Percentiles rank a stretch among this genome's conserved stretches.
Conservation (phyloP, 2,797 vertebrate genomes). For the Siniperca scherzeri region DNA sequence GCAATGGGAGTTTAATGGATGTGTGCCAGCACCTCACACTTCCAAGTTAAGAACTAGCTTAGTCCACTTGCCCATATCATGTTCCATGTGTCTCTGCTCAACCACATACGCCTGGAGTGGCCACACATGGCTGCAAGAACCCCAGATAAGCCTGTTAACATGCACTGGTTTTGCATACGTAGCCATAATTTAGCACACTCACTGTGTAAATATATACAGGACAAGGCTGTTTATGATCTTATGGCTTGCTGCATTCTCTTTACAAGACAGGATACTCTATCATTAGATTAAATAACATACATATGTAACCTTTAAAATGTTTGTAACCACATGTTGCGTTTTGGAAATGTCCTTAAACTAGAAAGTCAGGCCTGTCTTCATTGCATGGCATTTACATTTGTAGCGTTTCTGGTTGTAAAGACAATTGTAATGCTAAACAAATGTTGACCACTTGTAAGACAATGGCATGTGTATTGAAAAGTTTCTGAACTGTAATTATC, state of each 20-base stretch:
- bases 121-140: slow-evolving; percentile 26
- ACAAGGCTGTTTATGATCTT: neutral
- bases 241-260: neutral
- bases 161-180: neutral
- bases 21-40: slow-evolving; percentile 45
- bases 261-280: neutral
- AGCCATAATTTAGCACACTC: neutral
- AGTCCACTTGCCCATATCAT: slow-evolving; percentile 28
- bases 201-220: neutral
- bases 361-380: slow-evolving; percentile 13
- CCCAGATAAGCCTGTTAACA: slow-evolving; percentile 25
- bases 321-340: neutral
- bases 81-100: slow-evolving; percentile 15
- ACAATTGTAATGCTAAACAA: slow-evolving; percentile 4
- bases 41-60: slow-evolving; percentile 43
- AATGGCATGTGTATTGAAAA: neutral
- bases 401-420: neutral
- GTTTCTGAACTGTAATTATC: slow-evolving; percentile 24
- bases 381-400: neutral
- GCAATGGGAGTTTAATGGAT: slow-evolving; percentile 49
- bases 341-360: slow-evolving; percentile 9
- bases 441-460: neutral
- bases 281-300: neutral
- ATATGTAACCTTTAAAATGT: neutral
- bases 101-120: slow-evolving; percentile 7